phyloP scores from a whole-genome alignment of 2,797 vertebrate genomes.

The Rhadinocentrus ornatus region DNA sequence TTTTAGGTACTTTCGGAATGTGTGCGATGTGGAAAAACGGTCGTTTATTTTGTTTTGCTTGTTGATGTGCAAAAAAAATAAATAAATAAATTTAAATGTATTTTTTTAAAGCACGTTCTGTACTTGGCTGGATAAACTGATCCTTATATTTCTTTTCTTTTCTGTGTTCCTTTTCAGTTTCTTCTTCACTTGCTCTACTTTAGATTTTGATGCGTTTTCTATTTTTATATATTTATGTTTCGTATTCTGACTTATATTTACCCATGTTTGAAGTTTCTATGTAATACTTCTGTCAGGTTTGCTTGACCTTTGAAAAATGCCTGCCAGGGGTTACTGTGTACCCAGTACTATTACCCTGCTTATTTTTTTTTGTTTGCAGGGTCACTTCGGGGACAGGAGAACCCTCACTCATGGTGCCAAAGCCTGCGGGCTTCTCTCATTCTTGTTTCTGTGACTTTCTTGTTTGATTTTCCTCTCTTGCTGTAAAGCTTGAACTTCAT shows the following conservation, averaged over 20 bases:
- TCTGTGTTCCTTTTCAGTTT: too few relatives aligned
- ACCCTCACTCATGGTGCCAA: conserved; percentile 26
- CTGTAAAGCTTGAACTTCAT: conserved; percentile 28
- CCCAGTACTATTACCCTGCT: conserved; percentile 42
- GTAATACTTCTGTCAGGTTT: conserved; percentile 48
- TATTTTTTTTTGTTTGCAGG: conserved; percentile 32
- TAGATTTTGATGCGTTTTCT: conserved; percentile 18
- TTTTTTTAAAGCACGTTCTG: not conserved
- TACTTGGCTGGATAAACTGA: not conserved
- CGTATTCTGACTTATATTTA: conserved; percentile 22
- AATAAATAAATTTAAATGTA: not conserved
- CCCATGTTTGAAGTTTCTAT: conserved; percentile 15
- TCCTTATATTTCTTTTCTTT: conserved; percentile 6
- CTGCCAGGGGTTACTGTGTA: conserved; percentile 50
- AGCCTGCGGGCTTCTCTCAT: conserved; percentile 26
- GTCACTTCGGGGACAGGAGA: conserved; percentile 46
- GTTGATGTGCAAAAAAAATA: not conserved
- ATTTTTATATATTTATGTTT: conserved; percentile 1
- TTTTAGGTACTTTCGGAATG: too few relatives aligned
- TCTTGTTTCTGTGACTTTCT: conserved; percentile 28
- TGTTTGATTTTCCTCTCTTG: conserved; percentile 40
- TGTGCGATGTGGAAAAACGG: too few relatives aligned
- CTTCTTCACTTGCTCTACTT: not conserved
- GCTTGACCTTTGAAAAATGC: conserved; percentile 62
- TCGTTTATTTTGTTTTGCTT: not conserved